phyloP scores from a whole-genome alignment of 2,113 vertebrate genomes.

The Vanacampus margaritifer region DNA sequence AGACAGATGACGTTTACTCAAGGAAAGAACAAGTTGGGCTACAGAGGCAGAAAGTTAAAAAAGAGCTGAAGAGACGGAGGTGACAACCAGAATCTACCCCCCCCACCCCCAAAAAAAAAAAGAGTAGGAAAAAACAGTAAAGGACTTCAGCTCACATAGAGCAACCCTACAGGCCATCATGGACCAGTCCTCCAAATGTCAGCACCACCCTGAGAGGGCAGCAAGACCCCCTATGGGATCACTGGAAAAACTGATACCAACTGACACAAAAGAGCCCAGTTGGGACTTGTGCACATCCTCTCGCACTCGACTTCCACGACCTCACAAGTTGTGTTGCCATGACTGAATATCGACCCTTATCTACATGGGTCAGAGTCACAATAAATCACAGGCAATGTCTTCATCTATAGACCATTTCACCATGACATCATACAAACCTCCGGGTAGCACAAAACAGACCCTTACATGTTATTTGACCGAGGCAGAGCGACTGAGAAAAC shows the following conservation, averaged over 20 bases:
- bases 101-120: not conserved
- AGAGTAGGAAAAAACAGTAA: constrained; percentile 11
- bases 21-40: not conserved
- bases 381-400: constrained; percentile 6
- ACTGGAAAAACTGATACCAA: constrained; percentile 48
- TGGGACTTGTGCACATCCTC: constrained; percentile 22
- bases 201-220: constrained; percentile 52
- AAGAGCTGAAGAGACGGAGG: constrained; percentile 36
- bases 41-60: constrained; percentile 6
- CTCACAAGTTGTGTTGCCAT: constrained; percentile 20
- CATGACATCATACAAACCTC: not conserved
- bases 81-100: constrained; percentile 33
- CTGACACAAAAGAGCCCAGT: constrained; percentile 43
- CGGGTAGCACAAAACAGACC: no score
- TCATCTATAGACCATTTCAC: not conserved
- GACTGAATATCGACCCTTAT: constrained; percentile 15
- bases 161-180: constrained; percentile 43
- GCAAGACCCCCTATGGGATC: constrained; percentile 45
- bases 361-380: constrained; percentile 16
- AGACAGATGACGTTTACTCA: constrained; percentile 10
- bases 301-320: constrained; percentile 15
- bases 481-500: no score
- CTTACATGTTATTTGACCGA: no score
- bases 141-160: constrained; percentile 41
- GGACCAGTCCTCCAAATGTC: constrained; percentile 63